These are phyloP conservation scores for Uria aalge DNA, from an alignment of 2,113 vertebrate species.

Conservation along the genomic window DNA sequence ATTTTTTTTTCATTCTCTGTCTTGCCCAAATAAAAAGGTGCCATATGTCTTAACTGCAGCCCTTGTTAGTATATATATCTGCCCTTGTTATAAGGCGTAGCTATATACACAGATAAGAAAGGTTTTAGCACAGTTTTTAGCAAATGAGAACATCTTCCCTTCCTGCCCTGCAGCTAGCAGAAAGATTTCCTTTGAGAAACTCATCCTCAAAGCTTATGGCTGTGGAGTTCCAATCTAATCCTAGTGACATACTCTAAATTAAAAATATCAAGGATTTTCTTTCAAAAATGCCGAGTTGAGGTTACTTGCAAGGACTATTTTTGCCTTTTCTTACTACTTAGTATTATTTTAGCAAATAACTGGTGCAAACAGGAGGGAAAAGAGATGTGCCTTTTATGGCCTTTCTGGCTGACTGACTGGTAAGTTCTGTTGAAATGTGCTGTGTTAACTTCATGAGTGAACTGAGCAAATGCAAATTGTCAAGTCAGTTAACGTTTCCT, in stretches of 20 bases:
- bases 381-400: background rate
- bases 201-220: background rate
- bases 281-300: background rate
- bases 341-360: background rate
- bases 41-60: background rate
- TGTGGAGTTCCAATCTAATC: background rate
- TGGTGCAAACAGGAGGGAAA: background rate
- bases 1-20: background rate
- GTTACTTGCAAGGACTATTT: background rate
- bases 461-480: background rate
- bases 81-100: background rate
- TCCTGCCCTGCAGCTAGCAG: background rate
- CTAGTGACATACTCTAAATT: background rate
- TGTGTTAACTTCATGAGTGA: background rate
- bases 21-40: background rate
- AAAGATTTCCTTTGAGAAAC: background rate
- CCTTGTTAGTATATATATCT: background rate
- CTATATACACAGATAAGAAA: background rate
- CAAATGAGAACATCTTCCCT: background rate
- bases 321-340: background rate
- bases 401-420: background rate
- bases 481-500: background rate
- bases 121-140: background rate
- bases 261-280: background rate
- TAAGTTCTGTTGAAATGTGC: background rate